Base-by-base conservation (phyloP, 1,140 invertebrate species). In the Philotrypesis tridentata region DNA sequence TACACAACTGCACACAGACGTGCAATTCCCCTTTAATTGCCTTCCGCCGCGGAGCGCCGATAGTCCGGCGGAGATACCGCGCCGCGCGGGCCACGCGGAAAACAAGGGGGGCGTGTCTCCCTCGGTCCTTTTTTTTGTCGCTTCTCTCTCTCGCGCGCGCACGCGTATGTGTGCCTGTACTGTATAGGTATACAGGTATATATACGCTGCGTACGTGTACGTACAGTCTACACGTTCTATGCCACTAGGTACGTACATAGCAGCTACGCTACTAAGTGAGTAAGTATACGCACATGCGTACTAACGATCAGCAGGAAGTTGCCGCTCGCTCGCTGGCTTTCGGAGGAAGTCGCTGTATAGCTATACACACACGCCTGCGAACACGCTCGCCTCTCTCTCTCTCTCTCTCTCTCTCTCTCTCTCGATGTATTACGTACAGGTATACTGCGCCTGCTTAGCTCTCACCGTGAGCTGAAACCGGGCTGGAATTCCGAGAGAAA, bases 21-120 rank as follows among this genome's bases (percentile, higher is more conserved):
- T 21, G 65, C 65, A 17, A 72, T 71, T 60, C 77, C 67, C 40
- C 77, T 71, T 70, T 73, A 80, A 80, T 73, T 80, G 33, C 68
- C 68, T 61, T 63, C 77, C 55, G 33, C 70, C 21, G n/a, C n/a
- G n/a, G n/a, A 23, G 25, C 27, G 74, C 61, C 65, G 76, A 78
- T 78, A 70, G 76, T 31, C 33, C 61, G 74, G 33, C 14, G 55
- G 74, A 71, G 77, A 79, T 79, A 79, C 25, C 48, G 37, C 17
- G 68, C 25, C 48, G 37, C 17, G 68, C 40, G 71, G 40, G 65
- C 43, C 55, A 71, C 55, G 33, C 31, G 79, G 79, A 73, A 63
- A 80, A 80, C 77, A 71, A 79, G 77, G 67, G 43, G 48, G 77
- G 77, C 77, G 77, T 79, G 77, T 55, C 77, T 27, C 72, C 29